A percentile compares a stretch with the other conserved stretches of the same genome.
Evolutionary conservation across 2,797 vertebrate genomes (phyloP).

Genomic region (Anabacerthia variegaticeps): DNA sequence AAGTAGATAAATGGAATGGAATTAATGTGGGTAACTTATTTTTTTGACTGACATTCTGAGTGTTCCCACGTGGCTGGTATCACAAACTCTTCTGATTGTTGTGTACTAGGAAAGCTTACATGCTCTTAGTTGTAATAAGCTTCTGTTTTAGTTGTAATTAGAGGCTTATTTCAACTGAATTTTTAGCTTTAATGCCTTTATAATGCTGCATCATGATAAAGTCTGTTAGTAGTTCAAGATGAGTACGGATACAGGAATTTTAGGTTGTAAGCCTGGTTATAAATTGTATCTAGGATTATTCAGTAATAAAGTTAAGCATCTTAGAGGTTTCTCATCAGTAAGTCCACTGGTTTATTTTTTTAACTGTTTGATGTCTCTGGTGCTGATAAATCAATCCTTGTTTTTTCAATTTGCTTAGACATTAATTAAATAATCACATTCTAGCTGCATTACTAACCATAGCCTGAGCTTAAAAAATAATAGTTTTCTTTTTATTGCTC

Average conservation of each 20-base stretch:
- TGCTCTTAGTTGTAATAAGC: background rate
- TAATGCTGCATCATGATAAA: background rate
- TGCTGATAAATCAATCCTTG: background rate
- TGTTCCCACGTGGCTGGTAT: background rate
- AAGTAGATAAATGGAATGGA: background rate
- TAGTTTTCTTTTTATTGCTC: background rate
- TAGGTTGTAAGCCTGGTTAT: background rate
- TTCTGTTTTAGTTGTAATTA: background rate
- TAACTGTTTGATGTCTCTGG: background rate
- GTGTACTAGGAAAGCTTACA: background rate
- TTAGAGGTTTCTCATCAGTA: background rate
- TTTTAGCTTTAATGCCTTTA: background rate
- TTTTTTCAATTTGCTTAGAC: background rate
- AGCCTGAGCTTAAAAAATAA: background rate
- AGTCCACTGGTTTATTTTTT: background rate
- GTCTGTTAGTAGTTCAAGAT: background rate
- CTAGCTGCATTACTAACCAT: background rate
- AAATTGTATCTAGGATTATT: background rate
- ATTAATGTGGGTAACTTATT: background rate
- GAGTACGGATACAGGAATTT: background rate
- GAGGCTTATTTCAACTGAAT: background rate
- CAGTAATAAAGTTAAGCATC: background rate
- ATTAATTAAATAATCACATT: background rate
- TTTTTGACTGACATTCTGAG: background rate
- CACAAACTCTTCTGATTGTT: background rate